Percentiles rank a stretch among this genome's conserved stretches.
phyloP scores from a whole-genome alignment of 1,140 invertebrate species.

The Caenorhabditis remanei region DNA sequence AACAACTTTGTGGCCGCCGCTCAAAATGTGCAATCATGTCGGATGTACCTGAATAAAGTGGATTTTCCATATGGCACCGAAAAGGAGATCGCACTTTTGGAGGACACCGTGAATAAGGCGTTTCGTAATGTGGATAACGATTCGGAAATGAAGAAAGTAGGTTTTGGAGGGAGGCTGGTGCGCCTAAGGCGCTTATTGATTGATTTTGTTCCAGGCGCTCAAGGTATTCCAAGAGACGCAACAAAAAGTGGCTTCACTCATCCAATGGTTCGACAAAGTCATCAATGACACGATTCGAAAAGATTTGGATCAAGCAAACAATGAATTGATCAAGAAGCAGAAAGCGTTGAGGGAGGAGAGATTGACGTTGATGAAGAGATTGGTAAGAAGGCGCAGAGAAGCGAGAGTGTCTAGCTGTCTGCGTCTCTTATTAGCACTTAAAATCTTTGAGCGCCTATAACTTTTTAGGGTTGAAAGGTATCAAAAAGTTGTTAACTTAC shows the following conservation, averaged over 20 bases:
- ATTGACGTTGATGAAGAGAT: conserved; percentile 72
- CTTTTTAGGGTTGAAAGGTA: too few species aligned
- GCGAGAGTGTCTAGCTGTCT: too few species aligned
- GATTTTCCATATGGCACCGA: conserved; percentile 82
- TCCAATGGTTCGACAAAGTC: conserved; percentile 82
- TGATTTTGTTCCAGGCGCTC: conserved; percentile 49
- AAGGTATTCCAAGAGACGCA: conserved; percentile 79
- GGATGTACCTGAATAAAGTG: conserved; percentile 80
- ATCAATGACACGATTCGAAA: conserved; percentile 77
- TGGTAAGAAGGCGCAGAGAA: conserved; percentile 64
- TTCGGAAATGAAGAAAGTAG: conserved; percentile 58
- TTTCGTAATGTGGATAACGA: conserved; percentile 80
- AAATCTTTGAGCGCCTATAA: too few species aligned
- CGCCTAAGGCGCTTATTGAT: background rate
- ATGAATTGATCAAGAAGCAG: conserved; percentile 71
- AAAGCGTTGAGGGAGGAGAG: conserved; percentile 74
- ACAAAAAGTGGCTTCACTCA: conserved; percentile 80
- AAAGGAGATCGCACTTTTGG: conserved; percentile 81
- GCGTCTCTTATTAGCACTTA: too few species aligned
- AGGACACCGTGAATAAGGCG: conserved; percentile 80
- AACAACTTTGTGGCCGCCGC: conserved; percentile 82
- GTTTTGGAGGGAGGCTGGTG: background rate
- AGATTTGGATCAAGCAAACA: conserved; percentile 75
- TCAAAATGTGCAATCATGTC: conserved; percentile 81
- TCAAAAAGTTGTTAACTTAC: too few species aligned